These are phyloP conservation scores for Tachystola acroxantha DNA, from an alignment of 2,888 invertebrate genomes.

Conservation along the genomic window DNA sequence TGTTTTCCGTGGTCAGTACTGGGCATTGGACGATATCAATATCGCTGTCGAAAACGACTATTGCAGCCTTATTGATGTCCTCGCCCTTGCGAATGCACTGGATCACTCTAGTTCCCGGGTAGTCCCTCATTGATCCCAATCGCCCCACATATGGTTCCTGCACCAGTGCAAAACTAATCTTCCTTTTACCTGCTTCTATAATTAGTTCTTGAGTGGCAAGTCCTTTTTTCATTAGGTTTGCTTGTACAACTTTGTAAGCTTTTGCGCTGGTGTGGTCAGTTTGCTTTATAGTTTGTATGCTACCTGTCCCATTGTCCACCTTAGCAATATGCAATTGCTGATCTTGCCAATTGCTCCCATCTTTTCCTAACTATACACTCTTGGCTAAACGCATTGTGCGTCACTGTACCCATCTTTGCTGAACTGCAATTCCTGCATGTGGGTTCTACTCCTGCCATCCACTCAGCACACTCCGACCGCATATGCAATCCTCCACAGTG, in stretches of 20 bases:
- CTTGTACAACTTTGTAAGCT: conserved; percentile 15
- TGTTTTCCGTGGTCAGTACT: conserved; percentile 3
- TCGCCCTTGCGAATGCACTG: neutral
- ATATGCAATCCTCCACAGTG: conserved; percentile 8
- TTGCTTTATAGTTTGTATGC: no score
- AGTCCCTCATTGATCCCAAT: neutral
- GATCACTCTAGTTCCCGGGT: neutral
- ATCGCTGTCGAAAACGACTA: conserved; percentile 3
- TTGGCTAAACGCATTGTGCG: no score
- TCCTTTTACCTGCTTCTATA: neutral
- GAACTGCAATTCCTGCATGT: conserved; percentile 5
- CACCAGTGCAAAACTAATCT: neutral
- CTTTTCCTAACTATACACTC: no score
- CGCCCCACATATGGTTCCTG: neutral
- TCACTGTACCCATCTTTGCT: no score
- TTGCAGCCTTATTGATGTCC: conserved; percentile 5
- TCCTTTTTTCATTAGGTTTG: neutral
- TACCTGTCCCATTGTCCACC: no score
- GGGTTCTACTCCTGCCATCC: neutral
- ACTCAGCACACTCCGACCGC: conserved; percentile 1
- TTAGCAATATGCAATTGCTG: no score
- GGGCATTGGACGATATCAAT: neutral
- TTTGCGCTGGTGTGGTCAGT: no score
- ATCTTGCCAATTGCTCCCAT: no score
- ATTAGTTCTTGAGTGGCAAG: neutral